Base-by-base conservation (phyloP, 2,113 vertebrate species). In the Dendrocopos noguchii region DNA sequence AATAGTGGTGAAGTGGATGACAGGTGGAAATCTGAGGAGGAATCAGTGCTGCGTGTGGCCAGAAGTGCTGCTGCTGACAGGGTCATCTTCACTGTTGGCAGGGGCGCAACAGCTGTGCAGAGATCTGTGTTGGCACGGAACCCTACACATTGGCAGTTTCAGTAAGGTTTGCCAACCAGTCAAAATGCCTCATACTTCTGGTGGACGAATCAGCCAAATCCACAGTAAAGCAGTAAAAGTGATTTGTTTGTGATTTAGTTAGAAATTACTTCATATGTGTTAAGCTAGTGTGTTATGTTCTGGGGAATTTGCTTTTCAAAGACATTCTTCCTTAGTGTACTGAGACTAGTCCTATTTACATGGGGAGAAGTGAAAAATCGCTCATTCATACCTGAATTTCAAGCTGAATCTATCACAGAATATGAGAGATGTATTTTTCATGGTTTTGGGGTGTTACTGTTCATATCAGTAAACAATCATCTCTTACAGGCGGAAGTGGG, bases 81-180 rank as follows among this genome's bases (percentile, higher is more conserved):
- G 59, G 19, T 88, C 59, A 9, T 5, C 42, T 59, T 31, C 47
- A 64, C 4, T n/a, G 17, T 63, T 89, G 79, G 84, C 80, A 81
- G 50, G 34, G 80, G 61, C 73, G 28, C 56, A 28, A 4, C 0
- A 0, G 2, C 59, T 20, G 8, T 16, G 4, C 34, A 28, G 31
- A 74, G 36, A 47, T 56, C 31, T 68, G 55, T 53, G 4, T 16
- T 34, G 31, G 33, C 59, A 39, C 31, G 6, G 29, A n/a, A 90
- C 61, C 46, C 2, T 18, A 4, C 0, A 0, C 3, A 4, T 34
- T 87, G 77, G 74, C 63, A 50, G 39, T 50, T 81, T 65, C 80
- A 80, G 44, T 50, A 65, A 75, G 61, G 28, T 27, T 33, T 90
- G 76, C 36, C 68, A 78, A 10, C 34, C 27, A 47, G 25, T 36